Evolutionary conservation across 2,113 vertebrate genomes (phyloP), one percentile per base, ranked within the genome.

Genomic region (Craseonycteris thonglongyai): DNA sequence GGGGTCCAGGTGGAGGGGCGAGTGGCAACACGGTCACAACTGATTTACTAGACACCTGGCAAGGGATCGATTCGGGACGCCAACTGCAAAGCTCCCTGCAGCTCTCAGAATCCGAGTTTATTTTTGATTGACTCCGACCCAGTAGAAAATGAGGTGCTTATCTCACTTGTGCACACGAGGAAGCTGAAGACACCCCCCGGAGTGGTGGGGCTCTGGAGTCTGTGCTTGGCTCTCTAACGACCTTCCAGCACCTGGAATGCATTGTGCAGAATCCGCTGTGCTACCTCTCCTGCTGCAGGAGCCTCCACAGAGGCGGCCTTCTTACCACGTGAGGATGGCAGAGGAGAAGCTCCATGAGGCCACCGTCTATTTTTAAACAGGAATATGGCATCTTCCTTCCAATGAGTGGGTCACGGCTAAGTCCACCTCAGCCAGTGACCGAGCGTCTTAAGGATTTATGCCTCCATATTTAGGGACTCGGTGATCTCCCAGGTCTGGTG

Each of bases 1-100:
- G 7, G 49, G 42, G 33, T 14, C 15, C 35, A 4, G 11, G 10
- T 7, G 3, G 51, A 49, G 9, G 2, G 4, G 24, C 1, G 28
- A 63, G 13, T 65, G 54, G 11, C 9, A 21, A 45, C 63, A 14
- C 30, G 33, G 7, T 26, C 19, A 4, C 38, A 47, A n/a, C 21
- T 51, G 24, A n/a, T 8, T 18, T 56, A 28, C 22, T 63, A 1
- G 88, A 76, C 38, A n/a, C 0, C 28, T 54, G 58, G 33, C 61
- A 49, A 81, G 19, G 45, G 58, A 1, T 28, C 33, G 61, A 40
- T 30, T 33, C 38, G 28, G 82, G 30, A 81, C 45, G 56, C 66
- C 54, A 59, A 4, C 40, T 26, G 58, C 47, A 74, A 33, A 35
- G 38, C 15, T 84, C 7, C 76, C 47, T 45, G 72, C 45, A 2